Evolutionary conservation across 53 echinoderm and acorn worm species (phyloP), one percentile per base, ranked within the genome.

Genomic region (Henricia sp.): DNA sequence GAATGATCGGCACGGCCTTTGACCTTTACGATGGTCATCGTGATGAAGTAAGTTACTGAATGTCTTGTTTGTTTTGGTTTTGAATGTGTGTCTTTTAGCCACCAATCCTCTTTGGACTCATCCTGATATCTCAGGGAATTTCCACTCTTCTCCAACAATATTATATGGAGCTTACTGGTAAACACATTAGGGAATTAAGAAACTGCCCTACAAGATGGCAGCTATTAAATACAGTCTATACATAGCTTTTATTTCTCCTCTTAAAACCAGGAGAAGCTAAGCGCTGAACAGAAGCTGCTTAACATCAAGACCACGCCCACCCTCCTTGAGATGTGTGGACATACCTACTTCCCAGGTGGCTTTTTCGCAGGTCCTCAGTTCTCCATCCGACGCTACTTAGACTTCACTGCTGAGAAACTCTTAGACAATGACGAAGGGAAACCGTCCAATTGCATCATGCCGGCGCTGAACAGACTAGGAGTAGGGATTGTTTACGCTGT

Each of bases 311-410:
- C 87, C 25, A 16, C 84, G 33, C 96, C 96, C 5, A 85, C 83
- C 36, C 90, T 84, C 20, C 68, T 94, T 24, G 92, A 96, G 70
- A 70, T 96, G 1, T 41, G 84, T 42, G 88, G 91, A 42, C 87
- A 89, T 39, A 75, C 90, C 34, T 94, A 90, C 86, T 96, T 71
- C 57, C 88, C 88, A 35, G 96, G 96, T 20, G 92, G 94, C 17
- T 83, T 92, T 56, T 94, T 94, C 48, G 88, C 88, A 12, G 96
- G 94, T 12, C 96, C 93, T 32, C 93, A 96, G 94, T 92, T 85
- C 74, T 85, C 97, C 37, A 80, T 96, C 16, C 86, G 92, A 8
- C 85, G 87, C 17, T 96, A 92, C 73, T 86, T 90, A n/a, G 94
- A 90, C 26, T 94, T 90, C 77, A 85, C 91, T 11, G 83, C 86